Evolutionary conservation across 2,113 vertebrate genomes (phyloP).

Genomic region (Petromus typicus): DNA sequence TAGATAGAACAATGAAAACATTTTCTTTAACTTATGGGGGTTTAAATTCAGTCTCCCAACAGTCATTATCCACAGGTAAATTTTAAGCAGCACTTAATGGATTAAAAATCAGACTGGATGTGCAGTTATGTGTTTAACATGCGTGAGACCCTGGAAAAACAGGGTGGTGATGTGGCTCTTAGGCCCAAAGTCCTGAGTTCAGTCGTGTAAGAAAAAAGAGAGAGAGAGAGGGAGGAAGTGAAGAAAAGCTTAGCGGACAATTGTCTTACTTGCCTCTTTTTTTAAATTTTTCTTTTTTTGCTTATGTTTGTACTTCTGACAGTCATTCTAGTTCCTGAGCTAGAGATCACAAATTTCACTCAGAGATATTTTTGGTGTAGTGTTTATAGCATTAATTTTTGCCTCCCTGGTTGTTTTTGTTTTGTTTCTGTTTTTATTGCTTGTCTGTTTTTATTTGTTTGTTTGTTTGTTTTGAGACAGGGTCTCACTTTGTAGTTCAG

Average conservation of each 20-base stretch:
- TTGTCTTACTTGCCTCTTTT: background rate
- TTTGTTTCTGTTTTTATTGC: background rate
- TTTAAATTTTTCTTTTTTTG: background rate
- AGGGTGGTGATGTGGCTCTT: too few species aligned
- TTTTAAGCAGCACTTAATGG: background rate
- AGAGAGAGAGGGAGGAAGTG: too few species aligned
- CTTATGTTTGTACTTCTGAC: conserved; percentile 26
- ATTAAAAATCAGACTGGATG: background rate
- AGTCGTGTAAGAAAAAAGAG: too few species aligned
- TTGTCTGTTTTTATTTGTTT: background rate
- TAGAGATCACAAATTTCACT: conserved; percentile 1
- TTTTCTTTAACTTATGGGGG: conserved; percentile 46
- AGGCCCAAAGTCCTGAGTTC: too few species aligned
- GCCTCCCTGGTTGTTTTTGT: background rate
- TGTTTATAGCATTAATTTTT: background rate
- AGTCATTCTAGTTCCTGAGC: background rate
- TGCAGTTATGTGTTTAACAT: background rate
- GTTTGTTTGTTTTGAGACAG: too few species aligned
- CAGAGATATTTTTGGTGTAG: background rate
- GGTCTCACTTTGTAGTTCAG: too few species aligned
- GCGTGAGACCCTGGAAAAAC: too few species aligned
- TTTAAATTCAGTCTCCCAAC: conserved; percentile 22
- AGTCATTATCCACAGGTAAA: conserved; percentile 7
- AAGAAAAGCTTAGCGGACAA: background rate
- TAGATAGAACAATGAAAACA: background rate